These are phyloP conservation scores for Pachypanchax playfairii DNA, from an alignment of 2,113 vertebrate species.

Conservation along the genomic window DNA sequence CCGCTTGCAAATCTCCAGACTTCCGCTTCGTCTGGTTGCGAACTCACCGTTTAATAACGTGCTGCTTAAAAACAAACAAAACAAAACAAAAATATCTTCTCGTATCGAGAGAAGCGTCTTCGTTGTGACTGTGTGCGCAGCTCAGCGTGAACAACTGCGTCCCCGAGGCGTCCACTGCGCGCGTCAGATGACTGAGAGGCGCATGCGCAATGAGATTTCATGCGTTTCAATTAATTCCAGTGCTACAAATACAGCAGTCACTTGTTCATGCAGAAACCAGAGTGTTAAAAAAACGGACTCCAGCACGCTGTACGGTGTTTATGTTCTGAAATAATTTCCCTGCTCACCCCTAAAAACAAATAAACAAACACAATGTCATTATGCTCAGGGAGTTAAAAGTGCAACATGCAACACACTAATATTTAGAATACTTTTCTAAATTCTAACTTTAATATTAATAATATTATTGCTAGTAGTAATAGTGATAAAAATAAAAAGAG, in stretches of 20 bases:
- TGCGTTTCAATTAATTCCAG: constrained; percentile 1
- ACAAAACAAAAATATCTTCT: no score
- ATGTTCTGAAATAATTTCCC: no score
- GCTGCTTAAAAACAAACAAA: neutral
- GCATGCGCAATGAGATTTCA: constrained; percentile 55
- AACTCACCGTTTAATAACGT: neutral
- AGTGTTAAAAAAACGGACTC: neutral
- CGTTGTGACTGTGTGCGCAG: constrained; percentile 25
- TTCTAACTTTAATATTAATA: no score
- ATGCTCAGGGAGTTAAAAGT: no score
- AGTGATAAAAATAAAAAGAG: no score
- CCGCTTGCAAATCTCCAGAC: constrained; percentile 4
- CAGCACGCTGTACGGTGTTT: no score
- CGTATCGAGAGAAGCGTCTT: constrained; percentile 19
- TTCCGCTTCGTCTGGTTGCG: neutral
- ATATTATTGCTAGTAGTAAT: no score
- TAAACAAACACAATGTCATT: no score
- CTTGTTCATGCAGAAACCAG: neutral
- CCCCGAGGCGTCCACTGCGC: constrained; percentile 40
- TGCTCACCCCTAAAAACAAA: no score
- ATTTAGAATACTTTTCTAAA: no score
- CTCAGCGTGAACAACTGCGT: constrained; percentile 38
- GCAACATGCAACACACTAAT: no score
- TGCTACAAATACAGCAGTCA: no score
- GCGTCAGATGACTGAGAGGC: constrained; percentile 60